phyloP scores from a whole-genome alignment of 2,797 vertebrate species.

The Eidolon dupreanum region DNA sequence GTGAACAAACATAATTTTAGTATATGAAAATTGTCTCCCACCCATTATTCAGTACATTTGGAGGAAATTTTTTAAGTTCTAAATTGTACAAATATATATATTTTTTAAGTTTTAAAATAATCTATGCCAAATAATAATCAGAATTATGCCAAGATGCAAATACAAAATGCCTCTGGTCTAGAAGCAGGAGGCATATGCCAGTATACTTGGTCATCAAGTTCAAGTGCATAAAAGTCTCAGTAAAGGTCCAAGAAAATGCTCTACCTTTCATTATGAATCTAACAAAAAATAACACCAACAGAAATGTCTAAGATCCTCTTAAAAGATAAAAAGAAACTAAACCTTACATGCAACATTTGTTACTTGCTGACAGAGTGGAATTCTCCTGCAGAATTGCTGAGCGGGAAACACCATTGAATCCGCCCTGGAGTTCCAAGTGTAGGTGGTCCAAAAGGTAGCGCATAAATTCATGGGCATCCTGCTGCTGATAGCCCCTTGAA shows the following conservation, averaged over 20 bases:
- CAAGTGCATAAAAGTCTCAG: not conserved
- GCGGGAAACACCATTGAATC: slow-evolving; percentile 91
- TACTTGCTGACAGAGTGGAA: slow-evolving; percentile 88
- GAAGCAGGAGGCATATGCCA: not conserved
- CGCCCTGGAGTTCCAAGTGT: slow-evolving; percentile 96
- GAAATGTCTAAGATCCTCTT: not conserved
- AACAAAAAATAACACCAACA: not conserved
- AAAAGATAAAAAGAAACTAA: not conserved
- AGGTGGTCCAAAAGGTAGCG: slow-evolving; percentile 98
- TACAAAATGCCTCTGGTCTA: not conserved
- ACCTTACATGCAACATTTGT: slow-evolving; percentile 95
- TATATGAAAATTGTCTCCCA: not conserved
- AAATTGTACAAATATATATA: not conserved
- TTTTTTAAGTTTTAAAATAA: slow-evolving; percentile 40
- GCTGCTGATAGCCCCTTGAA: slow-evolving; percentile 97
- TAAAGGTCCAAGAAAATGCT: not conserved
- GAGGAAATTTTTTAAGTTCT: not conserved
- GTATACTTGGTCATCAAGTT: not conserved
- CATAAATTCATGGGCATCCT: slow-evolving; percentile 99
- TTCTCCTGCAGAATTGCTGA: slow-evolving; percentile 89
- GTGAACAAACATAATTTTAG: slow-evolving; percentile 14
- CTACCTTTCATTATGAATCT: not conserved
- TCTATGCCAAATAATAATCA: not conserved
- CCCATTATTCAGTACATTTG: not conserved
- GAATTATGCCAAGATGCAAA: not conserved